Base-by-base conservation (phyloP, 2,888 invertebrate species). In the Drosophila mulleri region DNA sequence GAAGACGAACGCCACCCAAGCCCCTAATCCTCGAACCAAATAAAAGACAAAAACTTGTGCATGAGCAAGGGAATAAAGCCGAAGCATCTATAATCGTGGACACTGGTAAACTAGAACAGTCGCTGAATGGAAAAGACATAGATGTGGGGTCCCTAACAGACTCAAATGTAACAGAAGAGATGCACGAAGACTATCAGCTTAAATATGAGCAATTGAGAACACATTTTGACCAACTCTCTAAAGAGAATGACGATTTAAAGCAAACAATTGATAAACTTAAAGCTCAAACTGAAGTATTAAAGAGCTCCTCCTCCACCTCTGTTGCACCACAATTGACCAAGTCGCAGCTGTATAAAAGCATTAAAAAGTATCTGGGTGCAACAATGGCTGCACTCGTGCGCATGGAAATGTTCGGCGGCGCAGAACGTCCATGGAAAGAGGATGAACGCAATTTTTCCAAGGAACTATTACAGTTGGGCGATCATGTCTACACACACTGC, bases 391-490 rank as follows among this genome's bases (percentile, higher is more conserved):
- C 93, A 0, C 68, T 93, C n/a, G 77, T 93, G 6, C 91, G 93
- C 11, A 93, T 93, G 92, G 93, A 93, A 85, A 91, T 93, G 90
- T 93, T 93, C 72, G 92, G 92, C 0, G 84, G 78, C 32, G 77
- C 88, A 0, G 93, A 93, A 11, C 90, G 93, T 8, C 72, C 77
- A 16, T 93, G 92, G 91, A 91, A 91, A 67, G 67, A 80, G 0
- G 93, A 93, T 67, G 93, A 93, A 72, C 90, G 86, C n/a, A 83
- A 84, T 4, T 88, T 90, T 32, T 78, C 91, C 2, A 74, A 84
- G 12, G 93, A 93, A 53, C 56, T 93, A 9, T 64, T 92, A 29
- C 85, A 83, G 20, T 73, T 93, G 12, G 93, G 93, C 7, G 91
- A 91, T 18, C 61, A 78, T 0, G 79, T 92, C 8, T 93, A 91